Evolutionary conservation across 1,140 invertebrate species (phyloP), one percentile per base, ranked within the genome.

Genomic region (Drosophila insularis): DNA sequence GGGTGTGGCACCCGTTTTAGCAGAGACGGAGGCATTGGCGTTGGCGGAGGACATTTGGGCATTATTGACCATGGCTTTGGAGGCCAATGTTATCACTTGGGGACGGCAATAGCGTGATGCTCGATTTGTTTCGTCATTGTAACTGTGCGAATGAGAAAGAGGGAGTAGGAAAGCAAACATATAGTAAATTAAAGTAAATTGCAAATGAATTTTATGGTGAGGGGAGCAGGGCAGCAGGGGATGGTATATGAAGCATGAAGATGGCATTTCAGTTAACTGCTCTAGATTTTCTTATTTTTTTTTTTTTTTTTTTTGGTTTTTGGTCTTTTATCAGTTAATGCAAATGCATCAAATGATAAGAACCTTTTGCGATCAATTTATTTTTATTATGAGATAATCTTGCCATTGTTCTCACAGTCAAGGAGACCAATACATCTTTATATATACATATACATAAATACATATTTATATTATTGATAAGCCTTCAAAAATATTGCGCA

Each of bases 61-160:
- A 64, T 91, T 91, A 68, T 91, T 91, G 61, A 90, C 90, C 86
- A 91, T 91, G 65, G 87, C 90, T 81, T 90, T 91, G 61, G 90
- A 91, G 65, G 84, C 90, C 64, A 91, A 71, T 59, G 87, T 91
- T 73, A 91, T 89, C 63, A 89, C 84, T 72, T 90, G 90, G 19
- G 90, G 90, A 37, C 90, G 90, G 63, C 84, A 91, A 77, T 91
- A 91, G 66, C 89, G 89, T 35, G 86, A 81, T 21, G 86, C 66
- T 78, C 90, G 69, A 59, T 91, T 91, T 59, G 78, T 50, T 70
- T 91, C 90, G 56, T 91, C 90, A 89, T 91, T 91, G 71, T 81
- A 91, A 53, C 90, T 91, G 76, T 19, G 43, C 2, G 14, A 17
- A 7, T 10, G 13, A 46, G 19, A 66, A 59, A 53, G 11, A 17